A percentile compares a stretch with the other conserved stretches of the same genome.
Conservation (phyloP, 2,797 vertebrate species). For the Sebastolobus alascanus region DNA sequence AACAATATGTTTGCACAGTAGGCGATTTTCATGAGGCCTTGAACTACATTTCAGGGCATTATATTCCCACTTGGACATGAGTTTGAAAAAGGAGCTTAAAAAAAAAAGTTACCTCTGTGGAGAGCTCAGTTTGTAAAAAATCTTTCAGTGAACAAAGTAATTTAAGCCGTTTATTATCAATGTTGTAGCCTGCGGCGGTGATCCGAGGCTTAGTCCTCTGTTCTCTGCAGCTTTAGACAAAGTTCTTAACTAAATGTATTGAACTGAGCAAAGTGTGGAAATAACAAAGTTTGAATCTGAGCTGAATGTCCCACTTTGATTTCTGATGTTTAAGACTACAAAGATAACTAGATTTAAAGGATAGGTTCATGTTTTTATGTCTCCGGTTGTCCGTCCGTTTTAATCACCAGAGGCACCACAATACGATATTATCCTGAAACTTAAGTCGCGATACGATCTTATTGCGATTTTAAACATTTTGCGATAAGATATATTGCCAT, state of each 20-base stretch:
- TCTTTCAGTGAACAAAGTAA: constrained; percentile 1
- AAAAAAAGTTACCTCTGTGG: not conserved
- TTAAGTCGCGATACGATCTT: no score
- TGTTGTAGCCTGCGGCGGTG: not conserved
- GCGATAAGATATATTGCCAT: no score
- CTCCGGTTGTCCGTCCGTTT: no score
- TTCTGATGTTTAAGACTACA: no score
- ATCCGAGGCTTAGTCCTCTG: not conserved
- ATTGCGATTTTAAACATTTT: no score
- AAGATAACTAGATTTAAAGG: no score
- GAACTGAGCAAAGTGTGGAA: not conserved
- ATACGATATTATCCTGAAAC: no score
- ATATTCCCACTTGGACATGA: not conserved
- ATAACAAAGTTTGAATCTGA: no score
- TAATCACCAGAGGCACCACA: no score
- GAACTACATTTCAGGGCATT: not conserved
- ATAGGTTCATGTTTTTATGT: no score
- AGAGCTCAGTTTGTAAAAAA: not conserved
- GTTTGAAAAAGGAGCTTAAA: not conserved
- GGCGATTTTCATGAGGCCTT: not conserved
- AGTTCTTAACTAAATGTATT: not conserved
- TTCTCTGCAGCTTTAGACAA: not conserved
- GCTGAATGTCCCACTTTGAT: no score
- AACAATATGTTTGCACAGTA: not conserved
- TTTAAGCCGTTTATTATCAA: not conserved